Evolutionary conservation across 2,113 vertebrate genomes (phyloP).

Genomic region (Uria aalge): DNA sequence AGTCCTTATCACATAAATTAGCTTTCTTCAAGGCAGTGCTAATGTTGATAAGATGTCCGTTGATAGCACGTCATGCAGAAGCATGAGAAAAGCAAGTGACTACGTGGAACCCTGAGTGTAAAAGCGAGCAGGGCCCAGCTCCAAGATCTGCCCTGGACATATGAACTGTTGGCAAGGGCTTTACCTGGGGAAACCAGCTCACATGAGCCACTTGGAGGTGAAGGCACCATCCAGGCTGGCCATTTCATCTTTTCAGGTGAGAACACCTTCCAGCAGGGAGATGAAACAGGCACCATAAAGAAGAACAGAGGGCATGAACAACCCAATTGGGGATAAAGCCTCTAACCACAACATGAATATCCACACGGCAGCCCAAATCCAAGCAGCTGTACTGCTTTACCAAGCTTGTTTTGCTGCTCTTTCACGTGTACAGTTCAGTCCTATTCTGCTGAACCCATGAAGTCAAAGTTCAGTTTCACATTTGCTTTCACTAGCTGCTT

Average conservation of each 20-base stretch:
- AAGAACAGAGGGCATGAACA: background rate
- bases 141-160: background rate
- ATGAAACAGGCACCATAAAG: background rate
- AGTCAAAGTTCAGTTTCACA: background rate
- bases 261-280: background rate
- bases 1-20: conserved; percentile 38
- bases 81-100: background rate
- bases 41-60: conserved; percentile 11
- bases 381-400: background rate
- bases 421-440: background rate
- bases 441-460: background rate
- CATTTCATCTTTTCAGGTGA: background rate
- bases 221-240: background rate
- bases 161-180: background rate
- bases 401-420: background rate
- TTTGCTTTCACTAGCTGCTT: background rate
- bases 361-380: background rate
- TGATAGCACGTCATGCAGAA: background rate
- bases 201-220: background rate
- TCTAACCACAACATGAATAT: background rate
- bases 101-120: background rate
- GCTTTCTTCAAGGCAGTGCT: conserved; percentile 6
- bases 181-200: background rate
- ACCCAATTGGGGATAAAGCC: rapidly evolving
- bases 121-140: background rate